Conservation (phyloP, 2,797 vertebrate genomes). For the Mormyrops attenuatus region DNA sequence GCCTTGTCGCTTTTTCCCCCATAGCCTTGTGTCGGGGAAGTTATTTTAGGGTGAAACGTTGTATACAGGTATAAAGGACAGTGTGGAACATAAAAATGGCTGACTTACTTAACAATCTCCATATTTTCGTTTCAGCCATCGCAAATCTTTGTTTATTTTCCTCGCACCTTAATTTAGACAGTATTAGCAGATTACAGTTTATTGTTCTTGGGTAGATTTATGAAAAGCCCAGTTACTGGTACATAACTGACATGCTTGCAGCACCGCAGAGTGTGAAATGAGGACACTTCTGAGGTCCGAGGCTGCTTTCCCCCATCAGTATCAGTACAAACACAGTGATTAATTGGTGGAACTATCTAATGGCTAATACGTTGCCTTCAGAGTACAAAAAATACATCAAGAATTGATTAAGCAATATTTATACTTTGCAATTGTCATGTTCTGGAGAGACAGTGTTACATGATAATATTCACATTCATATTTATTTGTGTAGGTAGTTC, state of each 20-base stretch:
- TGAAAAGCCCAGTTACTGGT: not conserved
- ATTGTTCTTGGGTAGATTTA: not conserved
- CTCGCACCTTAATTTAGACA: not conserved
- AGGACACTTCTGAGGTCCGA: not conserved
- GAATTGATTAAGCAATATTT: not conserved
- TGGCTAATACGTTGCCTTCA: not conserved
- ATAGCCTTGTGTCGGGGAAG: not conserved
- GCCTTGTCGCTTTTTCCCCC: not conserved
- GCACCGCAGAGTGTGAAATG: not conserved
- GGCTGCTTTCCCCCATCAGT: not conserved
- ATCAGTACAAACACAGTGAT: not conserved
- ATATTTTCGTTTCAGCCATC: not conserved
- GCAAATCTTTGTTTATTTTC: not conserved
- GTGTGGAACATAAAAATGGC: no score
- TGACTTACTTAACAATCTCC: not conserved
- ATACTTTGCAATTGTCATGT: not conserved
- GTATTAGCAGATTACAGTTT: not conserved
- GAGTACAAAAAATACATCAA: not conserved
- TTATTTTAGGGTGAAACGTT: not conserved
- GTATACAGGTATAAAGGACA: not conserved
- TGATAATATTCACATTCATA: not conserved
- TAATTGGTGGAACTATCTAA: not conserved
- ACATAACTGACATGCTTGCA: not conserved
- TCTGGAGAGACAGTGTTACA: not conserved
- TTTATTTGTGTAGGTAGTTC: not conserved